Percentiles rank a stretch among this genome's conserved stretches.
Evolutionary conservation across 2,113 vertebrate species (phyloP).

Genomic region (Laticauda colubrina): DNA sequence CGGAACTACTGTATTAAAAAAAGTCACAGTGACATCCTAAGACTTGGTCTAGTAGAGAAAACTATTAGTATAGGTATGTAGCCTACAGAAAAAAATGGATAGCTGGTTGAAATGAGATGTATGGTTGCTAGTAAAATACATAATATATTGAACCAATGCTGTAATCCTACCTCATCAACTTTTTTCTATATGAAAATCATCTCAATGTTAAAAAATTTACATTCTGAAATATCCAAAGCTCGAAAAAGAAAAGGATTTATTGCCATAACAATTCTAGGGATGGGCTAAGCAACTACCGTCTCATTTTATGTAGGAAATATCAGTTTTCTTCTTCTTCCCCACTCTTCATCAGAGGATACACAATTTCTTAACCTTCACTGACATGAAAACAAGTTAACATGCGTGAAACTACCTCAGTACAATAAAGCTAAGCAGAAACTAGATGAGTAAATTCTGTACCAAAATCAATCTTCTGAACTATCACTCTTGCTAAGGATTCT

Average conservation of each 20-base stretch:
- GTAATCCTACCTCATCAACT: background rate
- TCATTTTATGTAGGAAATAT: background rate
- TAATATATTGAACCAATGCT: background rate
- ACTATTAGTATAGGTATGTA: background rate
- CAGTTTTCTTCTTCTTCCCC: background rate
- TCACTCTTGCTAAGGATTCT: background rate
- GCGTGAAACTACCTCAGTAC: background rate
- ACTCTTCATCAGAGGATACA: background rate
- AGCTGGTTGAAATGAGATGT: background rate
- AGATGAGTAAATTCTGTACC: background rate
- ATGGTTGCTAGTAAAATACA: background rate
- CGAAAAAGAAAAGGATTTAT: background rate
- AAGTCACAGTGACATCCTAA: background rate
- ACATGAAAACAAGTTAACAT: background rate
- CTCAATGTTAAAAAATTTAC: background rate
- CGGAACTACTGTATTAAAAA: background rate
- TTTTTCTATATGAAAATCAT: background rate
- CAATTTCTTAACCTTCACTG: background rate
- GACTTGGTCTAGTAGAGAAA: background rate
- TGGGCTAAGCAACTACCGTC: background rate
- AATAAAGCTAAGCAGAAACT: background rate
- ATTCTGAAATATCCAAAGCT: background rate
- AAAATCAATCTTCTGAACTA: background rate
- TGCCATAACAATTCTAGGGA: background rate
- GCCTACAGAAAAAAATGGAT: background rate